Percentiles rank a stretch among this genome's conserved stretches.
phyloP scores from a whole-genome alignment of 2,113 vertebrate genomes.

The Alexandromys fortis region DNA sequence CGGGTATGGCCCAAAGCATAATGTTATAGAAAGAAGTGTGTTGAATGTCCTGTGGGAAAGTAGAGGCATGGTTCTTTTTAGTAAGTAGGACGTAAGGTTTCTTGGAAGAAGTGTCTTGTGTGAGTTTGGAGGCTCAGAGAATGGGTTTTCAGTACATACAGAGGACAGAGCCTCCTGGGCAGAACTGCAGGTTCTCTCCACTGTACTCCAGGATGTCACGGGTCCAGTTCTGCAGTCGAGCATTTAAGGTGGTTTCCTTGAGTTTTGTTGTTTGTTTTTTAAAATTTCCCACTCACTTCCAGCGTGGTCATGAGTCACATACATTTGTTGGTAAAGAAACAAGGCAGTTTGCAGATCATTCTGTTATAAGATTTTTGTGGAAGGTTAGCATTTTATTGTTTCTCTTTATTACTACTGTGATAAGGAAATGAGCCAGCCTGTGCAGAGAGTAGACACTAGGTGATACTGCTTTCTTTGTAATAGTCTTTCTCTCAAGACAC shows the following conservation, averaged over 20 bases:
- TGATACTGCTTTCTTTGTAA: conserved; percentile 1
- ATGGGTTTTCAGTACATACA: conserved; percentile 18
- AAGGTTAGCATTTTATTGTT: neutral
- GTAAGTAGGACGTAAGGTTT: conserved; percentile 8
- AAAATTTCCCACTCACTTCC: neutral
- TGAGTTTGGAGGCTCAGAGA: conserved; percentile 28
- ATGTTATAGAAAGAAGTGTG: neutral
- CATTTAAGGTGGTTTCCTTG: neutral
- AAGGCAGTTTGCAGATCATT: neutral
- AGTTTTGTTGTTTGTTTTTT: neutral
- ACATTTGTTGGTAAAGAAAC: neutral
- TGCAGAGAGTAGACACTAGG: neutral
- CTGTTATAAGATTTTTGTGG: conserved; percentile 15
- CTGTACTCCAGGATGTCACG: neutral
- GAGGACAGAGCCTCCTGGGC: neutral
- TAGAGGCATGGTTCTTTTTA: conserved; percentile 52
- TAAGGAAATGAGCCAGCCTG: neutral
- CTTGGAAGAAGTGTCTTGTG: conserved; percentile 49
- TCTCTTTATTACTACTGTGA: conserved; percentile 43
- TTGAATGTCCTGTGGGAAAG: neutral
- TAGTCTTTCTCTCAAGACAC: conserved; percentile 27
- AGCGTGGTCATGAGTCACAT: neutral
- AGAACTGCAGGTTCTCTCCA: conserved; percentile 23
- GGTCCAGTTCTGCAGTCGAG: conserved; percentile 13
- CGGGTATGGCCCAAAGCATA: neutral